Evolutionary conservation across 2,113 vertebrate genomes (phyloP).

Genomic region (Entomyzon cyanotis): DNA sequence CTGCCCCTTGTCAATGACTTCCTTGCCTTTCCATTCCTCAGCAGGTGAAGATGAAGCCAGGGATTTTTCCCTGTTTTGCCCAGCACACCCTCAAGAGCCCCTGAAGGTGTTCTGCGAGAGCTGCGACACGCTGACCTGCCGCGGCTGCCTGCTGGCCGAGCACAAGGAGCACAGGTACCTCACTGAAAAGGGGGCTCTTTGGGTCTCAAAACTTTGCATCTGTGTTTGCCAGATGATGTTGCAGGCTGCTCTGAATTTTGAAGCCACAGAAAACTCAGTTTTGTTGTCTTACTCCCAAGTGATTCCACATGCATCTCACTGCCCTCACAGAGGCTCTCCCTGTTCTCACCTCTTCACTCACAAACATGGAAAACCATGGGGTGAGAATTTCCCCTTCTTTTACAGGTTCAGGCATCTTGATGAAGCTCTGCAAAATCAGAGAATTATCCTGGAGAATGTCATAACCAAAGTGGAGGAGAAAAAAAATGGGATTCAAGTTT

Average conservation of each 20-base stretch:
- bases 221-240: background rate
- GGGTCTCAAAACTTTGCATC: background rate
- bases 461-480: constrained; percentile 80
- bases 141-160: constrained; percentile 74
- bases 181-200: background rate
- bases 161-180: constrained; percentile 81
- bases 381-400: background rate
- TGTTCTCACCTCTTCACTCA: background rate
- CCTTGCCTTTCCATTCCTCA: constrained; percentile 33
- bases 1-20: background rate
- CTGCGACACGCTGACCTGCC: constrained; percentile 75
- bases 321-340: background rate
- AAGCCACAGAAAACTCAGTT: background rate
- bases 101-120: constrained; percentile 80
- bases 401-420: constrained; percentile 78
- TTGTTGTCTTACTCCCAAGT: background rate
- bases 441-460: constrained; percentile 78
- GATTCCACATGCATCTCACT: fast-evolving
- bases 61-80: constrained; percentile 60
- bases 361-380: fast-evolving
- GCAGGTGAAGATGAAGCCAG: constrained; percentile 50
- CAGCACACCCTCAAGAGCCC: constrained; percentile 68
- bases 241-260: background rate
- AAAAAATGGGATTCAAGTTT: constrained; percentile 74
- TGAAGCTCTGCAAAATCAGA: constrained; percentile 80